These are phyloP conservation scores for Cyphomyrus discorhynchus DNA, from an alignment of 2,113 vertebrate species.

Conservation along the genomic window DNA sequence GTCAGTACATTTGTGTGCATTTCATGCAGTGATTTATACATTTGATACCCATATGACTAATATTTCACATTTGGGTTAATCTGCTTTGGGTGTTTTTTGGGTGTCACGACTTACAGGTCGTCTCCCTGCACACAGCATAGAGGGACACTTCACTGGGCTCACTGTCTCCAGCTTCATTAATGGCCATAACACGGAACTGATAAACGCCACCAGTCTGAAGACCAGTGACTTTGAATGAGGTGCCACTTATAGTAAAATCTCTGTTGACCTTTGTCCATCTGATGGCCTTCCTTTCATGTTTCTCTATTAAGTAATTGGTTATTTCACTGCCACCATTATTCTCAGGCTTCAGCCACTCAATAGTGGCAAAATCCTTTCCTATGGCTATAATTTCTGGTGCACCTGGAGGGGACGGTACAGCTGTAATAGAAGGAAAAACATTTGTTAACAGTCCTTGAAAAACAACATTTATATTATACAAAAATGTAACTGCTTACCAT, in stretches of 20 bases:
- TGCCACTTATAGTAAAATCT: slow-evolving; percentile 78
- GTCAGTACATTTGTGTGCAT: slow-evolving; percentile 4
- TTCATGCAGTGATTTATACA: neutral
- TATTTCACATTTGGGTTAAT: neutral
- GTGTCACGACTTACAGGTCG: slow-evolving; percentile 75
- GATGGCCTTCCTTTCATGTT: slow-evolving; percentile 84
- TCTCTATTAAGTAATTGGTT: slow-evolving; percentile 86
- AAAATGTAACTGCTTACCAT: neutral
- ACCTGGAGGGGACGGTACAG: slow-evolving; percentile 81
- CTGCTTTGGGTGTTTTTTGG: neutral
- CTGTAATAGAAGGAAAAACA: slow-evolving; percentile 51
- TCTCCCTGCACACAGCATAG: slow-evolving; percentile 84
- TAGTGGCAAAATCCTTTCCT: slow-evolving; percentile 86
- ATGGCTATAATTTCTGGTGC: slow-evolving; percentile 75
- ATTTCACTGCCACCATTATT: slow-evolving; percentile 87
- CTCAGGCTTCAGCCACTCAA: slow-evolving; percentile 90
- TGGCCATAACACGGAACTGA: slow-evolving; percentile 92
- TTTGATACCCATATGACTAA: neutral
- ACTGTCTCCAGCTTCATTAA: slow-evolving; percentile 91
- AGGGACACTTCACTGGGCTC: slow-evolving; percentile 86
- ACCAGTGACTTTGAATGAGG: slow-evolving; percentile 76
- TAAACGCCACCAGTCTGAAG: slow-evolving; percentile 85
- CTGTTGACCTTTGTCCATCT: slow-evolving; percentile 95
- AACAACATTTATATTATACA: neutral
- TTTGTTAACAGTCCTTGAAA: neutral